Percentiles rank a stretch among this genome's conserved stretches.
Conservation (phyloP, 2,888 invertebrate species). For the Frankliniella intonsa region DNA sequence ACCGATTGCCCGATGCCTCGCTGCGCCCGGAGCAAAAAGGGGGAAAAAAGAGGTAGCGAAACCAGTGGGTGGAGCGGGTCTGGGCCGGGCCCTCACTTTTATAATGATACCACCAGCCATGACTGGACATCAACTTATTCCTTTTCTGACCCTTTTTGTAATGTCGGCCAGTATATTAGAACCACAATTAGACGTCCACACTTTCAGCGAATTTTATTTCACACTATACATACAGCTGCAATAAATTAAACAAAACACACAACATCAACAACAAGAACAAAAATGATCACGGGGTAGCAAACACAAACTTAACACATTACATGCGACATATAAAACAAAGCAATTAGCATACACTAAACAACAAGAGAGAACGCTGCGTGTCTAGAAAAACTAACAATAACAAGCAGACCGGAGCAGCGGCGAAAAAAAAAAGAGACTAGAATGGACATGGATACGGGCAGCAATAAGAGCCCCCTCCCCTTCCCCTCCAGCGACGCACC, state of each 20-base stretch:
- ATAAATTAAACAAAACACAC: background rate
- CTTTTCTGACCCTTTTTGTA: no score
- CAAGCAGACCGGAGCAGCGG: background rate
- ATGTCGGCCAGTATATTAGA: no score
- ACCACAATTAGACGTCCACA: background rate
- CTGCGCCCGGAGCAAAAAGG: background rate
- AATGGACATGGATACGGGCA: background rate
- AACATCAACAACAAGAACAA: background rate
- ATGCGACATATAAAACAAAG: no score
- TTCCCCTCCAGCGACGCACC: no score
- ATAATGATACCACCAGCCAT: no score
- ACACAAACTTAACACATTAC: background rate
- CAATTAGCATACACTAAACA: background rate
- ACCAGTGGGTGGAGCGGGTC: background rate
- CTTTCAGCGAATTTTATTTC: background rate
- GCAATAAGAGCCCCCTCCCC: no score
- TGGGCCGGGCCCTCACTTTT: no score
- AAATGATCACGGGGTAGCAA: background rate
- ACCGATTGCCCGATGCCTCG: background rate
- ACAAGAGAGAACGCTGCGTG: background rate
- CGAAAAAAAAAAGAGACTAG: background rate
- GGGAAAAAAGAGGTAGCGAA: background rate
- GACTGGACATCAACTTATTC: no score
- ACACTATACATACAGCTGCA: no score
- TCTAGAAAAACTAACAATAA: no score